Evolutionary conservation across 1,140 invertebrate species (phyloP).

Genomic region (Fopius arisanus): DNA sequence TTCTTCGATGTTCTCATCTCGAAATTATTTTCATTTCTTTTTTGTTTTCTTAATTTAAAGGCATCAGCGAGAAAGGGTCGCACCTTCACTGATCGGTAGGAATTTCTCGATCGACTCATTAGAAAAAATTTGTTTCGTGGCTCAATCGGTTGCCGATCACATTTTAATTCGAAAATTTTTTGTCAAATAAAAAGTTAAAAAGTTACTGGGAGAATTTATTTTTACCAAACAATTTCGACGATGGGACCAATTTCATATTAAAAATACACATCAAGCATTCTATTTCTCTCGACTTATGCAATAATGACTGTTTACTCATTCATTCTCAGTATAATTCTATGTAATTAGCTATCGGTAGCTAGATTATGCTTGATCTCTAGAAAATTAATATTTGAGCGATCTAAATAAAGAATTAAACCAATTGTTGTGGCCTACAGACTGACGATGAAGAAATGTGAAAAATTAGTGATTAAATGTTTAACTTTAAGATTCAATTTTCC

Average conservation of each 20-base stretch:
- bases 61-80: neutral
- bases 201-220: neutral
- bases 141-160: slow-evolving; percentile 12
- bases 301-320: neutral
- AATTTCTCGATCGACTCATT: neutral
- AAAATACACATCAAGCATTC: neutral
- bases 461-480: slow-evolving; percentile 4
- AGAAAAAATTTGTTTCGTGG: slow-evolving; percentile 20
- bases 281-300: neutral
- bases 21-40: neutral
- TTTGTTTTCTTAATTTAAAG: neutral
- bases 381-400: slow-evolving; percentile 7
- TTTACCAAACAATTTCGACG: neutral
- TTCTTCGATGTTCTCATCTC: neutral
- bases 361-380: slow-evolving; percentile 44
- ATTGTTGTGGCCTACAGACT: slow-evolving; percentile 7
- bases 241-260: slow-evolving; percentile 23
- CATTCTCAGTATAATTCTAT: neutral
- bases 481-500: neutral
- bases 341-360: slow-evolving; percentile 24
- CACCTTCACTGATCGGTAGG: neutral
- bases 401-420: neutral
- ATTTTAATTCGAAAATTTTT: neutral
- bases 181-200: neutral
- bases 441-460: neutral